Evolutionary conservation across 2,888 invertebrate species (phyloP).

Genomic region (Cyclophora punctaria): DNA sequence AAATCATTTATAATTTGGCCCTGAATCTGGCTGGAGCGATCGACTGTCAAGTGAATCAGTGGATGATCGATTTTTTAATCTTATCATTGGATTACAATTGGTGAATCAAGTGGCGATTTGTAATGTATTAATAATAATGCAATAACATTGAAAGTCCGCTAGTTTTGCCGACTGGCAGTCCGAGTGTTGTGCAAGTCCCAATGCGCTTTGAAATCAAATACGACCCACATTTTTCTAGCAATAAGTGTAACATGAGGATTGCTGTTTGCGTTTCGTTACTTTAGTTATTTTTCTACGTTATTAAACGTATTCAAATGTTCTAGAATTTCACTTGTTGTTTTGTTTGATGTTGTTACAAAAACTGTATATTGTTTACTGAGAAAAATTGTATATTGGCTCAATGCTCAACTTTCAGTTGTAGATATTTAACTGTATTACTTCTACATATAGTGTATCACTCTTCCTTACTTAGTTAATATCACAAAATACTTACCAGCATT

Average conservation of each 20-base stretch:
- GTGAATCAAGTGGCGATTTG: conserved; percentile 4
- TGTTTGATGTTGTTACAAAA: too few relatives aligned
- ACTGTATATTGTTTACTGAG: too few relatives aligned
- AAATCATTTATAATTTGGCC: conserved; percentile 9
- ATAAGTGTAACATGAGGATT: conserved; percentile 47
- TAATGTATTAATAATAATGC: conserved; percentile 8
- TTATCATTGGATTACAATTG: conserved; percentile 21
- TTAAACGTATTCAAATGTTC: too few relatives aligned
- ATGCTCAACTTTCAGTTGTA: too few relatives aligned
- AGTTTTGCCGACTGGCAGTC: conserved; percentile 28
- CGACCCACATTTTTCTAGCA: conserved; percentile 62
- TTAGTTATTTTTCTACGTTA: too few relatives aligned
- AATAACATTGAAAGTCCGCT: conserved; percentile 28
- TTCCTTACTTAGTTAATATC: too few relatives aligned
- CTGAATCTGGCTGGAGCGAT: conserved; percentile 25
- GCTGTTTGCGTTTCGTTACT: too few relatives aligned
- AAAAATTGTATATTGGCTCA: too few relatives aligned
- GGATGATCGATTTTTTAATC: conserved; percentile 25
- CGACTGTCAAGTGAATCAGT: conserved; percentile 23
- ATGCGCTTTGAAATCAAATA: conserved; percentile 58
- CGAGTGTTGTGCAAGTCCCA: conserved; percentile 45
- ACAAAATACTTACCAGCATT: too few relatives aligned
- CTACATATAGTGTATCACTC: too few relatives aligned
- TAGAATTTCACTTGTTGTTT: too few relatives aligned
- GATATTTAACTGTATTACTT: too few relatives aligned